These are phyloP conservation scores for Bombus confusus DNA, from an alignment of 1,140 invertebrate genomes.

Conservation along the genomic window DNA sequence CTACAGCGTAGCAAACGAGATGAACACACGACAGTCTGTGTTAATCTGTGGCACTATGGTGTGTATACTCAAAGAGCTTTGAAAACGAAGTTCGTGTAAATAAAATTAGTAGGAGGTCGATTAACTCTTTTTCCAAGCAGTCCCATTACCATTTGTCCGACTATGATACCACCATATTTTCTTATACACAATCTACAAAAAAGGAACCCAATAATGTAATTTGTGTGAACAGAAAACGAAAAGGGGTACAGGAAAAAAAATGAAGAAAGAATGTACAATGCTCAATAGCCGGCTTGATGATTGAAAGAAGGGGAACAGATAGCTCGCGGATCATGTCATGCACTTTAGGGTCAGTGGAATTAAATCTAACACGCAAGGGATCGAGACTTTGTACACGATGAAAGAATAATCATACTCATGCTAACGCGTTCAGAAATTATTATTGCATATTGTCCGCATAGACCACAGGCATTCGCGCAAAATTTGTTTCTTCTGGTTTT, in stretches of 20 bases:
- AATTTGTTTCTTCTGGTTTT: background rate
- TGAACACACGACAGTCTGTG: slow-evolving; percentile 49
- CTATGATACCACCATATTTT: slow-evolving; percentile 17
- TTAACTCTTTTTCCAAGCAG: slow-evolving; percentile 38
- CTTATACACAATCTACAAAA: slow-evolving; percentile 15
- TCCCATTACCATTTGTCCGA: slow-evolving; percentile 52
- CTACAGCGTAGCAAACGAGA: background rate
- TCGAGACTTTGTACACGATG: slow-evolving; percentile 14
- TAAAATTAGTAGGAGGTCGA: slow-evolving; percentile 36
- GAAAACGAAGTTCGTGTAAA: slow-evolving; percentile 23
- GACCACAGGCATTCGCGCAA: background rate
- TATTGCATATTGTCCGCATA: slow-evolving; percentile 37
- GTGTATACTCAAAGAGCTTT: slow-evolving; percentile 5
- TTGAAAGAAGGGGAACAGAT: slow-evolving; percentile 21
- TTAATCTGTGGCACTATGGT: slow-evolving; percentile 55
- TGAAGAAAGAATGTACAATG: slow-evolving; percentile 21
- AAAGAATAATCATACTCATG: slow-evolving; percentile 36
- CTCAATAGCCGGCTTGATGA: slow-evolving; percentile 3
- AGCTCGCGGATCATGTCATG: slow-evolving; percentile 54
- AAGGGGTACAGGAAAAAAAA: background rate
- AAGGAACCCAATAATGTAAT: slow-evolving; percentile 11
- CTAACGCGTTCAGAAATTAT: slow-evolving; percentile 41
- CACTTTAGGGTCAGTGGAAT: slow-evolving; percentile 53
- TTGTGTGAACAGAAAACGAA: slow-evolving; percentile 18
- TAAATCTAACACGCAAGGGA: slow-evolving; percentile 60